Evolutionary conservation across 2,113 vertebrate genomes (phyloP).

Genomic region (Phodopus roborovskii): DNA sequence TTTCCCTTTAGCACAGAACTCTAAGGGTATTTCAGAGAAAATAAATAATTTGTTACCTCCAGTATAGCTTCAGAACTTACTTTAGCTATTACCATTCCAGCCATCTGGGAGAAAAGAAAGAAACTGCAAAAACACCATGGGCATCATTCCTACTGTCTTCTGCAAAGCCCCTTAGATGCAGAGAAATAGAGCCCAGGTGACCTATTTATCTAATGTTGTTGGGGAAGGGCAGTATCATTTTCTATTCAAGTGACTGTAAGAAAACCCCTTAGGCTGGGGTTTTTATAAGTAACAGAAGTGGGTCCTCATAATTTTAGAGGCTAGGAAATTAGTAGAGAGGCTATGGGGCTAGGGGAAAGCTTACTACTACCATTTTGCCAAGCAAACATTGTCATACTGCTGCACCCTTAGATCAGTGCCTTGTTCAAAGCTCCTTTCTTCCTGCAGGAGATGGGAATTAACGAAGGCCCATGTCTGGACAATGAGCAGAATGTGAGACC

Average conservation of each 20-base stretch:
- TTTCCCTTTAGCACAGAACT: not conserved
- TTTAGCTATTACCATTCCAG: not conserved
- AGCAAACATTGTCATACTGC: not conserved
- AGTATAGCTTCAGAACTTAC: not conserved
- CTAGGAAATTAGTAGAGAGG: not conserved
- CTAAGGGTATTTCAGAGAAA: conserved; percentile 7
- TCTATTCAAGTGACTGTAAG: not conserved
- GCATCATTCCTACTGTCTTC: not conserved
- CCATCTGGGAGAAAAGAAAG: not conserved
- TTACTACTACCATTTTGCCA: not conserved
- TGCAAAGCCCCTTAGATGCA: not conserved
- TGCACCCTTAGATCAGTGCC: no score
- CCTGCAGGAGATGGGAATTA: not conserved
- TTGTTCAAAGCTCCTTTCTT: not conserved
- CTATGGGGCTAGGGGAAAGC: not conserved
- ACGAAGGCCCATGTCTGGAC: not conserved
- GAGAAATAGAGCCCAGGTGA: not conserved
- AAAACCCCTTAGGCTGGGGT: not conserved
- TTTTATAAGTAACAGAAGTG: not conserved
- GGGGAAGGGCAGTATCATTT: not conserved
- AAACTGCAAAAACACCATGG: not conserved
- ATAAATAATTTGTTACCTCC: not conserved
- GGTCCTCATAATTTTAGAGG: not conserved
- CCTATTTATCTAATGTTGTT: not conserved
- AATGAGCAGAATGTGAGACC: not conserved